phyloP scores from a whole-genome alignment of 2,888 invertebrate species.

The Andrena praecox region DNA sequence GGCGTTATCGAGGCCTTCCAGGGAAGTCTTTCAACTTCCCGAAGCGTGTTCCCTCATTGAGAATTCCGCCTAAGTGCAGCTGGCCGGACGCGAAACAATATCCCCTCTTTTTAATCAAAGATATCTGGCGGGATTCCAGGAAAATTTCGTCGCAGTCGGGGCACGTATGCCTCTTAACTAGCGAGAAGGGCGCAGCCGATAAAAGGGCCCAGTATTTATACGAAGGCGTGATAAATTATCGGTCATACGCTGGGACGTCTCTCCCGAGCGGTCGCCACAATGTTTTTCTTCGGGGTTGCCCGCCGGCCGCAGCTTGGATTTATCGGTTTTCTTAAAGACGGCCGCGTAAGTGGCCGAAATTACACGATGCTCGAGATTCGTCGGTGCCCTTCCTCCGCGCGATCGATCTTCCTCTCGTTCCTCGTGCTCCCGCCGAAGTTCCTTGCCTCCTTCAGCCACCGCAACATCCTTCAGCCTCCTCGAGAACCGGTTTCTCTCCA shows the following conservation, averaged over 20 bases:
- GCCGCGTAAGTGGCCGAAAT: constrained; percentile 45
- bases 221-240: constrained; percentile 40
- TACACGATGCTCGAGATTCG: constrained; percentile 44
- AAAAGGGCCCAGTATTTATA: constrained; percentile 43
- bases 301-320: background rate
- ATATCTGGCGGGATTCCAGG: constrained; percentile 50
- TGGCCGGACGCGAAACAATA: constrained; percentile 42
- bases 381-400: constrained; percentile 33
- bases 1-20: background rate
- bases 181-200: constrained; percentile 35
- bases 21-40: background rate
- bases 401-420: constrained; percentile 63
- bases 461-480: constrained; percentile 68
- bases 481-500: constrained; percentile 72
- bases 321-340: constrained; percentile 13
- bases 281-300: constrained; percentile 11
- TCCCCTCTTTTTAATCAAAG: constrained; percentile 46
- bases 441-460: constrained; percentile 58
- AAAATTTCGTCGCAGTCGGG: constrained; percentile 52
- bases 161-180: constrained; percentile 60
- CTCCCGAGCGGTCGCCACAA: background rate
- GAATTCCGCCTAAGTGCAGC: constrained; percentile 32
- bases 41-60: background rate
- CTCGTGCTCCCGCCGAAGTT: constrained; percentile 48
- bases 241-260: constrained; percentile 18